These are phyloP conservation scores for Microtus pennsylvanicus DNA, from an alignment of 2,113 vertebrate species.

Conservation along the genomic window DNA sequence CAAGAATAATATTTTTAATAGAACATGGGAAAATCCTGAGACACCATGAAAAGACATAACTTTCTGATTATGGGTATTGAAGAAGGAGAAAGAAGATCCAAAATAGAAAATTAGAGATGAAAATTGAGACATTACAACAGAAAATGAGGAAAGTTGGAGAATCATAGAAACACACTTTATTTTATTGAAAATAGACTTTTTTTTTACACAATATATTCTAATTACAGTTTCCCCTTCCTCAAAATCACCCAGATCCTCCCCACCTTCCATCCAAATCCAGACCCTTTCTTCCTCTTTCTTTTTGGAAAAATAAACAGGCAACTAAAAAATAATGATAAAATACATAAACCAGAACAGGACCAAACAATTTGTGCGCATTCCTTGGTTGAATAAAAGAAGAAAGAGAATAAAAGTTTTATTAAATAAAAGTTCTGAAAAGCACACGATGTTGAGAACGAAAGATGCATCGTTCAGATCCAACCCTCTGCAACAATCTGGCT, in stretches of 20 bases:
- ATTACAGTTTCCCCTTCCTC: not conserved
- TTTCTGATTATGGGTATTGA: not conserved
- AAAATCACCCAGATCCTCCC: not conserved
- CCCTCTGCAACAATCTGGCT: not conserved
- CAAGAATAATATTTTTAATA: not conserved
- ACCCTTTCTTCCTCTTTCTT: not conserved
- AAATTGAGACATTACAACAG: not conserved
- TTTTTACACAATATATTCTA: not conserved
- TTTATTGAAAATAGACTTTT: not conserved
- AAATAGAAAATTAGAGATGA: not conserved
- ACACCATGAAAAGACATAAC: not conserved
- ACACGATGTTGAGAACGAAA: not conserved
- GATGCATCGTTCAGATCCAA: not conserved
- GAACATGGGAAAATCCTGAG: not conserved
- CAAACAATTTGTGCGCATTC: not conserved
- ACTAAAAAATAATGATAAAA: not conserved
- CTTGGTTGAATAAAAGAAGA: not conserved
- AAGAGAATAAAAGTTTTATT: not conserved
- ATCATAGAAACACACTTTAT: not conserved
- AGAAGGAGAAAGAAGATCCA: not conserved
- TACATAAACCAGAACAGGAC: not conserved
- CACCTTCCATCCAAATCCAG: not conserved
- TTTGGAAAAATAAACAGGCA: not conserved
- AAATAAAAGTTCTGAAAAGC: slow-evolving; percentile 33
- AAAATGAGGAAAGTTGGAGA: not conserved